Evolutionary conservation across 2,888 invertebrate genomes (phyloP), one percentile per base, ranked within the genome.

Genomic region (Noctua fimbriata): DNA sequence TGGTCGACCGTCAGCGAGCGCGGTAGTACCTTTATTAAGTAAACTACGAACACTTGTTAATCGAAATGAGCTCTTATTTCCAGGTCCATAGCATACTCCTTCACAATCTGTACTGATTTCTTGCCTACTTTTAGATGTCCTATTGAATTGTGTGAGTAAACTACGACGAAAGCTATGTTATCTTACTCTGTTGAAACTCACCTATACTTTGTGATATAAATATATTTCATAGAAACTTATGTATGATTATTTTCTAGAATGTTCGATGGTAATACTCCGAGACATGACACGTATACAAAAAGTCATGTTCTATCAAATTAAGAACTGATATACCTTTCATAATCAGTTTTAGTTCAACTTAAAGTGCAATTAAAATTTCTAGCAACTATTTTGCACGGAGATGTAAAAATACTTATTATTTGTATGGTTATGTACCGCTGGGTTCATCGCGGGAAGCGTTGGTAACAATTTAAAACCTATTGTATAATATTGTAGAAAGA

Each of bases 401-500:
- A 91, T 94, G 92, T 93, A 93, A 91, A 93, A 93, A 89, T 85
- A 78, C 84, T 86, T 83, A 84, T 87, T 85, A 86, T 84, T 89
- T 87, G 87, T 85, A 87, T 87, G 73, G 71, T 85, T 81, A 79
- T 83, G 81, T 88, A 80, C 82, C 69, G 81, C 87, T 88, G 89
- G 89, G 89, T 88, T 90, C 79, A 88, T 88, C 70, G 90, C 89
- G 87, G 90, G 89, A 90, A 90, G 81, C 91, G 93, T 85, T 79
- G 78, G 74, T 80, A 85, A 89, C 82, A 91, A 92, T 93, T 93
- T 94, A 93, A 94, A 94, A 93, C 93, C 94, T 93, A 94, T 94
- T 96, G 95, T 96, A 95, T 95, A 92, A 93, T 95, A 95, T 94
- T 96, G 95, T 96, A 96, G 96, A 95, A 94, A 95, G 93, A 93